phyloP scores from a whole-genome alignment of 2,888 invertebrate genomes.

The Odontothrips loti region DNA sequence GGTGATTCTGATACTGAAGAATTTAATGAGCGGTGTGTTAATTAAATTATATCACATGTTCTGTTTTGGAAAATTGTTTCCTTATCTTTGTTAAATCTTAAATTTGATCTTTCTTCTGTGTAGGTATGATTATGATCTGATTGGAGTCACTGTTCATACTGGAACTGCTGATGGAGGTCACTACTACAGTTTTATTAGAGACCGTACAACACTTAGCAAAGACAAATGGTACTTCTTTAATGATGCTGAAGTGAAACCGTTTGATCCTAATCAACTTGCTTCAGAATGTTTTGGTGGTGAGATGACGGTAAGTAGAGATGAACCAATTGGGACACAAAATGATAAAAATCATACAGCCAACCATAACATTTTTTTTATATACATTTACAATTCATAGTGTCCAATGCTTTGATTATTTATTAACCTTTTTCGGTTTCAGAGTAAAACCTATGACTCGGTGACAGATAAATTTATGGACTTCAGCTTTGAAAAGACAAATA shows the following conservation, averaged over 20 bases:
- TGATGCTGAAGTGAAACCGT: constrained; percentile 90
- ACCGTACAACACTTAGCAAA: constrained; percentile 64
- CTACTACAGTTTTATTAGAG: constrained; percentile 93
- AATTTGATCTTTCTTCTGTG: constrained; percentile 13
- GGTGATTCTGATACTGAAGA: constrained; percentile 49
- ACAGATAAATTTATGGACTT: constrained; percentile 97
- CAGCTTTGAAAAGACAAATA: constrained; percentile 95
- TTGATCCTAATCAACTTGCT: constrained; percentile 91
- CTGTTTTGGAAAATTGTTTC: neutral
- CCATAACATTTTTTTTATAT: neutral
- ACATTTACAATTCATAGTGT: neutral
- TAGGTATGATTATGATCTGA: constrained; percentile 64
- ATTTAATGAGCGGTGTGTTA: constrained; percentile 52
- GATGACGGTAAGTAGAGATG: constrained; percentile 68
- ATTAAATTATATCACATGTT: neutral
- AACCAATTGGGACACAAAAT: too few species aligned
- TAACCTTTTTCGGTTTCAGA: constrained; percentile 54
- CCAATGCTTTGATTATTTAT: constrained; percentile 31
- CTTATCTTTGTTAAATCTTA: constrained; percentile 3
- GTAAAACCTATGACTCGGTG: constrained; percentile 93
- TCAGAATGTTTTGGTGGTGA: constrained; percentile 96
- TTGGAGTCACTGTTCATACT: constrained; percentile 94
- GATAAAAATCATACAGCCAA: neutral
- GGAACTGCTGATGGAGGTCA: constrained; percentile 98
- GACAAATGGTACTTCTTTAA: constrained; percentile 93